These are phyloP conservation scores for Morus bassanus DNA, from an alignment of 2,797 vertebrate species.

Conservation along the genomic window DNA sequence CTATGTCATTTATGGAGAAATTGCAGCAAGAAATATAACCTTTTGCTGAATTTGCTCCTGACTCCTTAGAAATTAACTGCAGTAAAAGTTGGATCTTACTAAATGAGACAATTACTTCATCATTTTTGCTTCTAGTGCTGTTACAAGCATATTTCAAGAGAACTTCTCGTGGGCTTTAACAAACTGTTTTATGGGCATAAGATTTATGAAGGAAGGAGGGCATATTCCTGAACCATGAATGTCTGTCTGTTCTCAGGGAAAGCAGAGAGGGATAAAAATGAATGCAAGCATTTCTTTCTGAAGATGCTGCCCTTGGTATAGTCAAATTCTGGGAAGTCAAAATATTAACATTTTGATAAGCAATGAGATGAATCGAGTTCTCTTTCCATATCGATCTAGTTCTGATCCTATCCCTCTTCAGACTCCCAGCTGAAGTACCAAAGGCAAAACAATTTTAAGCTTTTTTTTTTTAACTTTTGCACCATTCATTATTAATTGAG, in stretches of 20 bases:
- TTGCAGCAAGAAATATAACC: conserved; percentile 48
- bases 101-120: conserved; percentile 6
- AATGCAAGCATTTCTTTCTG: background rate
- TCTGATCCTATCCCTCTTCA: background rate
- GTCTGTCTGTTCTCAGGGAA: background rate
- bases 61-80: conserved; percentile 47
- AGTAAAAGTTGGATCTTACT: background rate
- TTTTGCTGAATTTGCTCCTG: conserved; percentile 54
- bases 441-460: background rate
- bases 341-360: background rate
- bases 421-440: background rate
- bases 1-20: conserved; percentile 8
- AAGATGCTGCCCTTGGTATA: background rate
- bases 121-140: background rate
- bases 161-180: background rate
- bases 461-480: background rate
- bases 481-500: background rate
- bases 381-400: background rate
- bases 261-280: background rate
- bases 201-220: background rate
- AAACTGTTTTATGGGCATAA: background rate
- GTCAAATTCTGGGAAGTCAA: background rate
- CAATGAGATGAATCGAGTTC: background rate
- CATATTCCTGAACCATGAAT: background rate
- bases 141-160: background rate